phyloP scores from a whole-genome alignment of 2,113 vertebrate genomes.

The Tretioscincus oriximinensis region DNA sequence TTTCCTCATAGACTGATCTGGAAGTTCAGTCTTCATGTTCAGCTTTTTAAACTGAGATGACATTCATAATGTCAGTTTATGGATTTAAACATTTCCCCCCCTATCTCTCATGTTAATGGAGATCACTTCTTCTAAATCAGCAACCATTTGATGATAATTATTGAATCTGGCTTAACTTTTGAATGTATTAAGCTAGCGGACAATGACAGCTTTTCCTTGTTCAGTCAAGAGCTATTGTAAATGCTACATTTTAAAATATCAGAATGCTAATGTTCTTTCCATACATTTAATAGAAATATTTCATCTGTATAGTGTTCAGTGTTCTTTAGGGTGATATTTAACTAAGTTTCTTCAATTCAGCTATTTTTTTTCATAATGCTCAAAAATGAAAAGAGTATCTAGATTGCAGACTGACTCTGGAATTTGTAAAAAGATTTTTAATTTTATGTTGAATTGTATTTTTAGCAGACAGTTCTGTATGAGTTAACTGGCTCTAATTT shows the following conservation, averaged over 20 bases:
- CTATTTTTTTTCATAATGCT: not conserved
- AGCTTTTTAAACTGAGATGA: conserved; percentile 6
- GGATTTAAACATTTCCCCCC: not conserved
- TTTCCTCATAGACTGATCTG: conserved; percentile 15
- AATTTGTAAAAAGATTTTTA: not conserved
- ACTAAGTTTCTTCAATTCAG: not conserved
- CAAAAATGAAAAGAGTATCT: not conserved
- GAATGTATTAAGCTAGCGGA: not conserved
- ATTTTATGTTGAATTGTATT: not conserved
- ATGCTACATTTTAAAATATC: not conserved
- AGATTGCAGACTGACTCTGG: not conserved
- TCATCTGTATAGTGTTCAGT: not conserved
- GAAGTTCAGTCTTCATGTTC: conserved; percentile 1
- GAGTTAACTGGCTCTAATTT: not conserved
- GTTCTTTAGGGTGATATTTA: rapidly evolving
- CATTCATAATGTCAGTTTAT: conserved; percentile 9
- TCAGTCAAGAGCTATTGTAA: not conserved
- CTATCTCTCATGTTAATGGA: not conserved
- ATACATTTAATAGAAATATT: not conserved
- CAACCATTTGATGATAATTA: not conserved
- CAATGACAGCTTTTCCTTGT: not conserved
- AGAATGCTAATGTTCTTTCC: not conserved
- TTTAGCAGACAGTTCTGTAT: not conserved
- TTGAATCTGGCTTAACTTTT: conserved; percentile 15
- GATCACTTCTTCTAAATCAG: conserved; percentile 4